Base-by-base conservation (phyloP, 2,888 invertebrate species). In the Xanthia togata region DNA sequence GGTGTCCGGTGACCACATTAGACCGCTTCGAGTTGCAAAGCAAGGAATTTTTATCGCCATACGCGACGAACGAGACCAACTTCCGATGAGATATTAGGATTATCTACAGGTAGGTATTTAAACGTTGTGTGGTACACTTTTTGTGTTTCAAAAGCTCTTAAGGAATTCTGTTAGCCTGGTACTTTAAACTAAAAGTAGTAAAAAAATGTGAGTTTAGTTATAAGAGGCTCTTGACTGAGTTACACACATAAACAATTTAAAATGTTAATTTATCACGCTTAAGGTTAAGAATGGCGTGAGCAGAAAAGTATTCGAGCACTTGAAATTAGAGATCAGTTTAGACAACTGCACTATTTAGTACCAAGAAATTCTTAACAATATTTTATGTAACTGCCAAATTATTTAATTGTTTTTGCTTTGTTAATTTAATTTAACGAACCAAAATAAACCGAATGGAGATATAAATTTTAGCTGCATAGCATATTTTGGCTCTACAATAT, bases 31-130 rank as follows among this genome's bases (percentile, higher is more conserved):
- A 64, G 87, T 92, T 92, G 91, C 93, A 87, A 82, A 76, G 84
- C 79, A 74, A 76, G 93, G 93, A 90, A 93, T 93, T 91, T 93
- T 92, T 91, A 93, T 91, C 88, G 87, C 76, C 87, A 76, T 78
- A 86, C 82, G 69, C 81, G 79, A 81, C 71, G 81, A 73, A 78
- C 86, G 80, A 85, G 78, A 86, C 79, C 70, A 85, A 87, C 85
- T 87, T 86, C 88, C 89, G 79, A 86, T 78, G 88, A 81, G 84
- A 85, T 88, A 87, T 87, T 85, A 83, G 84, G 81, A 86, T 73
- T 87, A 80, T 79, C 76, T 84, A 73, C 77, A 78, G 78, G 74
- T 74, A 78, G 78, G 74, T 74, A 85, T 81, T 81, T 84, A 55
- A 73, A 35, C 75, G 65, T 75, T 76, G 82, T 81, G 76, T 82